Evolutionary conservation across 1,140 invertebrate genomes (phyloP).

Genomic region (Danaus plexippus): DNA sequence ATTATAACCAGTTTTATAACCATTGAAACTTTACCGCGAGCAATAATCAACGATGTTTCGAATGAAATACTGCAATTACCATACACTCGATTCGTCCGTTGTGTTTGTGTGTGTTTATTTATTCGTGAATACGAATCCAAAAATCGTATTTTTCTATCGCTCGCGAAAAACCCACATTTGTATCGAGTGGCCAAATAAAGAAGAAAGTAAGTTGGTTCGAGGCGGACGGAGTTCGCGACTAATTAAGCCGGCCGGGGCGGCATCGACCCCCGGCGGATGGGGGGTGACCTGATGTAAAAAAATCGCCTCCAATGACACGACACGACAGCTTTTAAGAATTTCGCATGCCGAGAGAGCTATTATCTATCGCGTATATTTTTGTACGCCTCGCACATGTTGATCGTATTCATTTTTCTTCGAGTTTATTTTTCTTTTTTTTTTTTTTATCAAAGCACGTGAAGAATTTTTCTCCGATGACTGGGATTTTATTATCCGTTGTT

Average conservation of each 20-base stretch:
- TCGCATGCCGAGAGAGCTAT: constrained; percentile 33
- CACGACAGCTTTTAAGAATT: constrained; percentile 48
- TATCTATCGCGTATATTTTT: constrained; percentile 4
- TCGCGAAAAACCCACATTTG: constrained; percentile 51
- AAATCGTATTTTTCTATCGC: constrained; percentile 32
- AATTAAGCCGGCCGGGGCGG: constrained; percentile 52
- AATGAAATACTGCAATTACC: too few relatives aligned
- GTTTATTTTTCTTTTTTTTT: not conserved
- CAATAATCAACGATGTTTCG: too few relatives aligned
- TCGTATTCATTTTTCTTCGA: constrained; percentile 16
- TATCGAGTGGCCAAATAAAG: constrained; percentile 68
- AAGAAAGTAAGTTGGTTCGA: constrained; percentile 67
- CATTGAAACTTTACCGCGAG: too few relatives aligned
- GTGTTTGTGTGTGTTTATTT: not conserved
- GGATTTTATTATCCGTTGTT: too few relatives aligned
- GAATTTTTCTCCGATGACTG: too few relatives aligned
- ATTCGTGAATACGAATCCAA: too few relatives aligned
- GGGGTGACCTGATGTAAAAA: constrained; percentile 49
- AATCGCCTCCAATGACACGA: constrained; percentile 51
- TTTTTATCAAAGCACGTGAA: not conserved
- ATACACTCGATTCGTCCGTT: not conserved
- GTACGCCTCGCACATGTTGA: constrained; percentile 1
- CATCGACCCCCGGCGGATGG: constrained; percentile 23
- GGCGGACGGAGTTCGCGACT: constrained; percentile 65
- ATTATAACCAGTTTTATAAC: too few relatives aligned